phyloP scores from a whole-genome alignment of 2,797 vertebrate genomes.

The Parotocinclus haroldoi region DNA sequence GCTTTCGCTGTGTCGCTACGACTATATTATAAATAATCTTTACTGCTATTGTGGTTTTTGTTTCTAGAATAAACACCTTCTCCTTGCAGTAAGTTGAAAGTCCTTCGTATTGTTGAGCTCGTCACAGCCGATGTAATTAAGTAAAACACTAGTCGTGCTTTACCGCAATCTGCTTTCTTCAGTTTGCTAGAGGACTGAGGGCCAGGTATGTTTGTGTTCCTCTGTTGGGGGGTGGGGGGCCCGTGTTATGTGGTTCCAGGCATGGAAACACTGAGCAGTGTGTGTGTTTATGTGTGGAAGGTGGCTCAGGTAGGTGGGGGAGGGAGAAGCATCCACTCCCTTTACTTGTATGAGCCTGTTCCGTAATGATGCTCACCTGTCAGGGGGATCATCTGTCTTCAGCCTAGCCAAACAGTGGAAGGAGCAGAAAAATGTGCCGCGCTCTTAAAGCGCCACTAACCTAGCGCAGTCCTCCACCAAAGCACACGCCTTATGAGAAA shows the following conservation, averaged over 20 bases:
- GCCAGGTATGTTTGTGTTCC: neutral
- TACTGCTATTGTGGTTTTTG: neutral
- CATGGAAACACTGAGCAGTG: conserved; percentile 18
- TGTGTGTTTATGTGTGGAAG: conserved; percentile 4
- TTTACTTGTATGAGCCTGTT: conserved; percentile 64
- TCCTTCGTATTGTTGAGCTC: neutral
- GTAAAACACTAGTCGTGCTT: too few relatives aligned
- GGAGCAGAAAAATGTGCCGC: conserved; percentile 50
- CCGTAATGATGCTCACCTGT: conserved; percentile 57
- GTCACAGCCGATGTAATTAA: too few relatives aligned
- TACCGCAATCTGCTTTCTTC: too few relatives aligned
- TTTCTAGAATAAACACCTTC: neutral
- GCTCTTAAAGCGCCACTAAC: conserved; percentile 58
- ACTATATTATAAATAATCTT: too few relatives aligned
- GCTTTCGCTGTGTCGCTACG: too few relatives aligned
- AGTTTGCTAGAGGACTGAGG: too few relatives aligned
- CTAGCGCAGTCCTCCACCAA: conserved; percentile 55
- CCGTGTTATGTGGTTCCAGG: conserved; percentile 6
- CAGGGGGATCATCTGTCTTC: conserved; percentile 64
- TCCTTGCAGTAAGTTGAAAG: conserved; percentile 40
- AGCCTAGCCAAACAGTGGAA: conserved; percentile 54
- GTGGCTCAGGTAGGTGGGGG: conserved; percentile 5
- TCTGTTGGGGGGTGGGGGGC: neutral
- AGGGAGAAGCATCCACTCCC: conserved; percentile 46
- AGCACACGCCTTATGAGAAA: conserved; percentile 59